Base-by-base conservation (phyloP, 2,797 vertebrate species). In the Benthosema pterotum region DNA sequence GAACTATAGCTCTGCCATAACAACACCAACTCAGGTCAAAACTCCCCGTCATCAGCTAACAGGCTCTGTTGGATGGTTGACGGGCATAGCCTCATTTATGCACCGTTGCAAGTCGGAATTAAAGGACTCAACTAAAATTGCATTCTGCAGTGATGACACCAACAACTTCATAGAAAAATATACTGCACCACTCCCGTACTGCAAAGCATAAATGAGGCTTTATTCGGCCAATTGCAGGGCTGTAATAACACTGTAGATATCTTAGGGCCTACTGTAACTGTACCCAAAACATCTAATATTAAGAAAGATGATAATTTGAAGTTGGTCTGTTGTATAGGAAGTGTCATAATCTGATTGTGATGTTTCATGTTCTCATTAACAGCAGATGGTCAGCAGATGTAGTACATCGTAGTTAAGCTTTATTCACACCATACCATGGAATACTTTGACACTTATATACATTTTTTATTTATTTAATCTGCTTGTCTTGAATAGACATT, bases 21-120 rank as follows among this genome's bases (percentile, higher is more conserved):
- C 13, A 69, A 68, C 62, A 71, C 72, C 78, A 63, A 72, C 83
- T 90, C 87, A 90, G 89, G 88, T 83, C 72, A 77, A 65, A 38
- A 76, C 54, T 19, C 11, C 19, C 50, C 75, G 42, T 70, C 42
- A 67, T 81, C 51, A 13, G 47, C 63, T 48, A 16, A 22, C 15
- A 45, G 51, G 18, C 72, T 79, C 68, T 79, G 51, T 54, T 32
- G 70, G 65, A 69, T 62, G 54, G 55, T 71, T 22, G 64, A 67
- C 46, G 51, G 58, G 58, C 75, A 68, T 83, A 18, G 9, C 32
- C 32, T 38, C 8, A 38, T 38, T 38, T 38, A 38, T 38, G 32
- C 9, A 0, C 8, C 5, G 7, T 38, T 2, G 32, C 9, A 8
- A 7, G 32, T 38, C 32, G 32, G 32, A 8, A 2, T 38, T 38